Percentiles rank a stretch among this genome's conserved stretches.
Conservation (phyloP, 2,113 vertebrate species). For the Rhinoderma darwinii region DNA sequence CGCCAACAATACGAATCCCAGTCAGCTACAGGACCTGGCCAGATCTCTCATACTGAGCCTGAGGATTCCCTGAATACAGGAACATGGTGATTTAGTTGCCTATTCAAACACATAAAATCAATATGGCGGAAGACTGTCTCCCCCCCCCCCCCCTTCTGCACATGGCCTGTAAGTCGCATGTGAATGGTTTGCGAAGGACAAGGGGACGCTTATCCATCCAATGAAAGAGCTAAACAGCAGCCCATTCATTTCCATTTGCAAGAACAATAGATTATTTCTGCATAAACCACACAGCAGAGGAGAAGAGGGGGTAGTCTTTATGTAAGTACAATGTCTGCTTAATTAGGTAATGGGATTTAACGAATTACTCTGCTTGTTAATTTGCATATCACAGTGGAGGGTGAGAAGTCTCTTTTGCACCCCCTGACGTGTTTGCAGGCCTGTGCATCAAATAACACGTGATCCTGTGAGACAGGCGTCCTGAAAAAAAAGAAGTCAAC, state of each 20-base stretch:
- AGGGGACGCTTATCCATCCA: conserved; percentile 9
- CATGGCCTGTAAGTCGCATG: neutral
- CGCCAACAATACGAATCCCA: neutral
- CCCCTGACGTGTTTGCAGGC: neutral
- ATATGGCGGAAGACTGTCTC: neutral
- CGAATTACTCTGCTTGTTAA: conserved; percentile 65
- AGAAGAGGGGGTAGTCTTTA: conserved; percentile 70
- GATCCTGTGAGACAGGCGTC: neutral
- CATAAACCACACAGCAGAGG: conserved; percentile 73
- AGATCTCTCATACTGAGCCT: neutral
- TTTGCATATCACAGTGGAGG: conserved; percentile 62
- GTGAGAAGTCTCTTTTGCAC: neutral
- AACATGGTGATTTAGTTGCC: neutral
- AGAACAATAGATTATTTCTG: conserved; percentile 76
- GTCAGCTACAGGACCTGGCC: neutral
- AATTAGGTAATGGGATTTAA: conserved; percentile 69
- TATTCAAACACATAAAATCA: conserved; percentile 2
- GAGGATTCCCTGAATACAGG: neutral
- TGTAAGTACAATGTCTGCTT: conserved; percentile 63
- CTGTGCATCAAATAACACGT: neutral
- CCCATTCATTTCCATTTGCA: conserved; percentile 82
- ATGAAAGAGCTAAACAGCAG: conserved; percentile 69
- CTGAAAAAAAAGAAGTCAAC: conserved; percentile 15
- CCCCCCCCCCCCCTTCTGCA: neutral
- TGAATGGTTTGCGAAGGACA: neutral